Evolutionary conservation across 2,113 vertebrate species (phyloP), one percentile per base, ranked within the genome.

Genomic region (Tenrec ecaudatus): DNA sequence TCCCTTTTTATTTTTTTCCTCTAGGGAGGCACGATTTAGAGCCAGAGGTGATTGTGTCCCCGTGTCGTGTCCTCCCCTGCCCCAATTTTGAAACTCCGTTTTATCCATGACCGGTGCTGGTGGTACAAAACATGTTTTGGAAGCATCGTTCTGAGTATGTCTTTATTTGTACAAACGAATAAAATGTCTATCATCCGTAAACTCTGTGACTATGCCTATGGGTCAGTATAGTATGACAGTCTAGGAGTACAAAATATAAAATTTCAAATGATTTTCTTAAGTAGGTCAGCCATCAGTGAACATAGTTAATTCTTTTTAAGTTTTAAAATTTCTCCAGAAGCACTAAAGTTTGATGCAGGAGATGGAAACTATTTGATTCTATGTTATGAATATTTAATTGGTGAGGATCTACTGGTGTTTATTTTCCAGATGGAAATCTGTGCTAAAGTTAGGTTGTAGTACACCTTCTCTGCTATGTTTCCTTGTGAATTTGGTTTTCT

Each of bases 211-310:
- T 85, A 0, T 80, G 31, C 25, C 43, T 92, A 33, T 91, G 31
- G 20, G 20, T 83, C 1, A 95, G 3, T 58, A 36, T 94, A 80
- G 90, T 93, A 53, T 93, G 73, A 94, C n/a, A 89, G 38, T 88
- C 66, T 91, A 58, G 66, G 47, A 94, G n/a, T 95, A n/a, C 36
- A 79, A 88, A 95, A 85, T 83, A 87, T 92, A 68, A 93, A 93
- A 90, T 29, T 92, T 8, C 47, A 91, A 90, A 86, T 96, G 71
- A 90, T 93, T 94, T 90, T 95, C 43, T 58, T 40, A 40, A 77
- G 23, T 88, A 86, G 40, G 40, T 40, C 40, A 53, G 47, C 47
- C 6, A 53, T 53, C 47, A 53, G 68, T 78, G 77, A 14, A 58
- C 12, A 81, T 85, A 92, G 15, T 82, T 47, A 95, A 91, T 25